Percentiles rank a stretch among this genome's conserved stretches.
phyloP scores from a whole-genome alignment of 2,797 vertebrate species.

The Tympanoctomys barrerae region DNA sequence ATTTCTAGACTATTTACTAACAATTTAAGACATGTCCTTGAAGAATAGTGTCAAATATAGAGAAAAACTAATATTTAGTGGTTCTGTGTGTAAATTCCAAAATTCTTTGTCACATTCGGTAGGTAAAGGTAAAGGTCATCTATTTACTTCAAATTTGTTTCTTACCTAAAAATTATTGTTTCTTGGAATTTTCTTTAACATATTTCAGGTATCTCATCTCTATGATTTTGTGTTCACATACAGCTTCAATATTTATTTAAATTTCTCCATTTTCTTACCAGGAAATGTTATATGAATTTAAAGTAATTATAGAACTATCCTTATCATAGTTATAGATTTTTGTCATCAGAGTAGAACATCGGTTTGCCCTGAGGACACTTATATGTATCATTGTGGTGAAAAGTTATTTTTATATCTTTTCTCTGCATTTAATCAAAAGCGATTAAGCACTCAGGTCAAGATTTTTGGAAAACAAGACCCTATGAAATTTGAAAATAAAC shows the following conservation, averaged over 20 bases:
- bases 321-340: slow-evolving; percentile 55
- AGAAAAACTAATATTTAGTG: background rate
- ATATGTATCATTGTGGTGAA: slow-evolving; percentile 68
- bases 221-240: slow-evolving; percentile 58
- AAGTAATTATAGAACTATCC: slow-evolving; percentile 61
- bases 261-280: slow-evolving; percentile 79
- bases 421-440: slow-evolving; percentile 84
- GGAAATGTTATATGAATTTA: slow-evolving; percentile 61
- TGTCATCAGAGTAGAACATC: slow-evolving; percentile 75
- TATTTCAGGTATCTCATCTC: slow-evolving; percentile 72
- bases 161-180: slow-evolving; percentile 30
- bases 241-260: slow-evolving; percentile 80
- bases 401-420: slow-evolving; percentile 85
- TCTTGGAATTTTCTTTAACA: slow-evolving; percentile 66
- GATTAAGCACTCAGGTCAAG: slow-evolving; percentile 84
- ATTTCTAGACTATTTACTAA: slow-evolving; percentile 3
- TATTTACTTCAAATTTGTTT: slow-evolving; percentile 66
- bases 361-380: slow-evolving; percentile 66
- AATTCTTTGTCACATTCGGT: background rate
- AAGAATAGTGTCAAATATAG: background rate
- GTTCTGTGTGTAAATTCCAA: background rate
- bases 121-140: slow-evolving; percentile 61
- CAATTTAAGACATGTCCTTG: background rate
- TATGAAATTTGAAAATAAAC: slow-evolving; percentile 70
- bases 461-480: slow-evolving; percentile 86